Evolutionary conservation across 2,113 vertebrate genomes (phyloP).

Genomic region (Epinephelus lanceolatus): DNA sequence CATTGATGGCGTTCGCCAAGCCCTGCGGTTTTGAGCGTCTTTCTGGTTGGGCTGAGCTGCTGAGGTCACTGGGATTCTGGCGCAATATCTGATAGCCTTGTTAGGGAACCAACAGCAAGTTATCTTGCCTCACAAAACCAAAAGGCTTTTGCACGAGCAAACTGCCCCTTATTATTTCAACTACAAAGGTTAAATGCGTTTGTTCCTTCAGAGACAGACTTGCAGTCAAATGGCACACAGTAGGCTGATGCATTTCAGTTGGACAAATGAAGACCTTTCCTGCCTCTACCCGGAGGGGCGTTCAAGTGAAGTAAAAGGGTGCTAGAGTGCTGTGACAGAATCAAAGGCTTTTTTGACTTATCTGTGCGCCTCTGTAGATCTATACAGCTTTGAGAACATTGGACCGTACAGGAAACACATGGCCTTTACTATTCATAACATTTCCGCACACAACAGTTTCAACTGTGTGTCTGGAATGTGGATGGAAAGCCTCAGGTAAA

Average conservation of each 20-base stretch:
- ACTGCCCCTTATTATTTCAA: conserved; percentile 60
- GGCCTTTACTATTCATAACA: conserved; percentile 52
- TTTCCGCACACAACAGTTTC: conserved; percentile 33
- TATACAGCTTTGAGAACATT: conserved; percentile 65
- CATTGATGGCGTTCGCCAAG: conserved; percentile 29
- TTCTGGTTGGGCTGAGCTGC: conserved; percentile 21
- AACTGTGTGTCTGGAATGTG: conserved; percentile 22
- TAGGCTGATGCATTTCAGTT: conserved; percentile 53
- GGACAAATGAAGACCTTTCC: conserved; percentile 69
- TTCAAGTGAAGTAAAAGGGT: conserved; percentile 64
- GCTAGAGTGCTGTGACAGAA: conserved; percentile 57
- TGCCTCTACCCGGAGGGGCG: conserved; percentile 42
- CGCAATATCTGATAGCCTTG: conserved; percentile 48
- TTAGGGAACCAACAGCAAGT: conserved; percentile 51
- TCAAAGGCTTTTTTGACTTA: conserved; percentile 70
- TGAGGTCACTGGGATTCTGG: conserved; percentile 42
- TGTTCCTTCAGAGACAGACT: conserved; percentile 66
- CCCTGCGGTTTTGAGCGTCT: conserved; percentile 27
- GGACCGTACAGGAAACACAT: conserved; percentile 60
- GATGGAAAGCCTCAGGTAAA: conserved; percentile 35
- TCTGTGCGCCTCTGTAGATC: conserved; percentile 67
- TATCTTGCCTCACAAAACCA: conserved; percentile 52
- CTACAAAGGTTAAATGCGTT: conserved; percentile 78
- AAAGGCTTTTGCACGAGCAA: conserved; percentile 59
- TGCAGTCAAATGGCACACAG: conserved; percentile 67